Percentiles rank a stretch among this genome's conserved stretches.
phyloP scores from a whole-genome alignment of 2,113 vertebrate species.

The Melanocharis versteri region DNA sequence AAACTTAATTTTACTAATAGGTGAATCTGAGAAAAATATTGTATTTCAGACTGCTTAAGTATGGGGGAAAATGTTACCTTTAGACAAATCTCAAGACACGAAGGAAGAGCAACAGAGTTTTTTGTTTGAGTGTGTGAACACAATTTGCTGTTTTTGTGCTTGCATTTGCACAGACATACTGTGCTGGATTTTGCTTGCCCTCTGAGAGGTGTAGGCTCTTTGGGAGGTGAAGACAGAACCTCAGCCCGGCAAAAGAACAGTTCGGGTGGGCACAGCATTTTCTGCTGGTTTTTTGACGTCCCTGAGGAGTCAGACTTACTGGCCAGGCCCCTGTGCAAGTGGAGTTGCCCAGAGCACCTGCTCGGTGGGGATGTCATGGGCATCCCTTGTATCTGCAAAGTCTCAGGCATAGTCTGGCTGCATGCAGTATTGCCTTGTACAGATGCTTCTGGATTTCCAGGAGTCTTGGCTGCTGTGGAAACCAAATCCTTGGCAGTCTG shows the following conservation, averaged over 20 bases:
- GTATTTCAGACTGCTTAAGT: neutral
- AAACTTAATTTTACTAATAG: neutral
- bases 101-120: neutral
- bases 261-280: neutral
- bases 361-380: fast-evolving
- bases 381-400: neutral
- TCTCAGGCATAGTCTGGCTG: neutral
- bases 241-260: fast-evolving
- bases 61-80: neutral
- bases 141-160: neutral
- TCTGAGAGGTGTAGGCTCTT: neutral
- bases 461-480: neutral
- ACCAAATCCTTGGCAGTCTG: neutral
- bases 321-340: neutral
- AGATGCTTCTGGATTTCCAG: neutral
- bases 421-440: neutral
- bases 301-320: neutral
- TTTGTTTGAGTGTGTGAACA: neutral
- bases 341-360: neutral
- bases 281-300: neutral
- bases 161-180: neutral
- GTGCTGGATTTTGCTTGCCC: neutral
- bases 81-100: neutral
- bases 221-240: neutral
- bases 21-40: neutral